phyloP scores from a whole-genome alignment of 2,888 invertebrate species.

The Galerucella calmariensis region DNA sequence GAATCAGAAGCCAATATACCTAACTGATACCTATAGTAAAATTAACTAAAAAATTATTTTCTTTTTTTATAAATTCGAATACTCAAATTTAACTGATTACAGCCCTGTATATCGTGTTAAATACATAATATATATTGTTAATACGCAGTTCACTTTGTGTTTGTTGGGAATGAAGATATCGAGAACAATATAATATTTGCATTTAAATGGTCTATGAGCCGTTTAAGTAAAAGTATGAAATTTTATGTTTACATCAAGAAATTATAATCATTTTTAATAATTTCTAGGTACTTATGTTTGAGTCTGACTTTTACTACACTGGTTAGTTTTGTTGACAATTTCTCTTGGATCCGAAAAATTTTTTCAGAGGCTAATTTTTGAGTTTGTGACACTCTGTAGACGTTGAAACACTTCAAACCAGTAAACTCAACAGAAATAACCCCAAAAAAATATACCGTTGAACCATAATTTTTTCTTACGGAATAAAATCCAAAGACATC shows the following conservation, averaged over 20 bases:
- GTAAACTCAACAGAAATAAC: too few relatives aligned
- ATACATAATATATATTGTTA: background rate
- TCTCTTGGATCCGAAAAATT: background rate
- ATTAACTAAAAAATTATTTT: too few relatives aligned
- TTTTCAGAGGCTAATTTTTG: too few relatives aligned
- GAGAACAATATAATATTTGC: conserved; percentile 6
- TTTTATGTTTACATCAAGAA: background rate
- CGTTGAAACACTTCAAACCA: too few relatives aligned
- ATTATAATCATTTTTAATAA: background rate
- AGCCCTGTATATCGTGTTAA: background rate
- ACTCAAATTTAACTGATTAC: background rate
- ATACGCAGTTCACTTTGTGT: background rate
- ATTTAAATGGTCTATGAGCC: background rate
- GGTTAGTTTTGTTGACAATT: background rate
- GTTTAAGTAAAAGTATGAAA: background rate
- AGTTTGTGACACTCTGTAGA: too few relatives aligned
- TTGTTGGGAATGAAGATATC: conserved; percentile 5
- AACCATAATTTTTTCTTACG: too few relatives aligned
- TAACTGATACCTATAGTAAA: too few relatives aligned
- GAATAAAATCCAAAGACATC: too few relatives aligned
- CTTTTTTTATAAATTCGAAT: too few relatives aligned
- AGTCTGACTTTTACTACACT: background rate
- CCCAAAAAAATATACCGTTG: too few relatives aligned
- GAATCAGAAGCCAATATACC: too few relatives aligned
- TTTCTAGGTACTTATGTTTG: background rate